Conservation (phyloP, 2,888 invertebrate species). For the Seira musarum region DNA sequence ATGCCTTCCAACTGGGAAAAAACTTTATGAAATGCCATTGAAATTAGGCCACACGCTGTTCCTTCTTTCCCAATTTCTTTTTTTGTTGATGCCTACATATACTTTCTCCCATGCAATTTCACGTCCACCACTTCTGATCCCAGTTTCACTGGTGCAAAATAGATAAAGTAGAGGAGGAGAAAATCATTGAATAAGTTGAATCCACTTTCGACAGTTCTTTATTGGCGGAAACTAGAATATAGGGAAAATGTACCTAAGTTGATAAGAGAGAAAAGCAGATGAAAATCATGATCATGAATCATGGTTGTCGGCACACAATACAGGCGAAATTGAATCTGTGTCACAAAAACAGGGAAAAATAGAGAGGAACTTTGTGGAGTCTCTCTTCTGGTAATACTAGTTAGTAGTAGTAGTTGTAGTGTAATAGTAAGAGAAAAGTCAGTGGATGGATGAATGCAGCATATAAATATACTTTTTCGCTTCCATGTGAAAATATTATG, state of each 20-base stretch:
- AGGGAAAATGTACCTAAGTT: not conserved
- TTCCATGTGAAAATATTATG: not conserved
- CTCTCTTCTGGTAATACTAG: no score
- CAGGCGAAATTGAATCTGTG: not conserved
- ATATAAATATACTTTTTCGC: no score
- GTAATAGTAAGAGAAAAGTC: no score
- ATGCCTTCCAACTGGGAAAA: no score
- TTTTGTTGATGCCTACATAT: not conserved
- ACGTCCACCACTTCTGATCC: not conserved
- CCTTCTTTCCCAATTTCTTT: not conserved
- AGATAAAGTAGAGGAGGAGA: not conserved
- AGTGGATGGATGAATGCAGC: not conserved
- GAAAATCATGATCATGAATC: not conserved
- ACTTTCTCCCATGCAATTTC: not conserved
- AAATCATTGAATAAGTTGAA: not conserved
- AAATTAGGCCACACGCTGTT: not conserved
- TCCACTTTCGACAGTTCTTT: not conserved
- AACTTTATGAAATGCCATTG: no score
- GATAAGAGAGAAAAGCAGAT: not conserved
- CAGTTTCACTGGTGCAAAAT: not conserved
- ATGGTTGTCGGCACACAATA: not conserved
- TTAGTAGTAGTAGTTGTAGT: no score
- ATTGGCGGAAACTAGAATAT: not conserved
- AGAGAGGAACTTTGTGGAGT: no score
- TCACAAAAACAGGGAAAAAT: no score